Base-by-base conservation (phyloP, 2,797 vertebrate species). In the Megaceryle alcyon region DNA sequence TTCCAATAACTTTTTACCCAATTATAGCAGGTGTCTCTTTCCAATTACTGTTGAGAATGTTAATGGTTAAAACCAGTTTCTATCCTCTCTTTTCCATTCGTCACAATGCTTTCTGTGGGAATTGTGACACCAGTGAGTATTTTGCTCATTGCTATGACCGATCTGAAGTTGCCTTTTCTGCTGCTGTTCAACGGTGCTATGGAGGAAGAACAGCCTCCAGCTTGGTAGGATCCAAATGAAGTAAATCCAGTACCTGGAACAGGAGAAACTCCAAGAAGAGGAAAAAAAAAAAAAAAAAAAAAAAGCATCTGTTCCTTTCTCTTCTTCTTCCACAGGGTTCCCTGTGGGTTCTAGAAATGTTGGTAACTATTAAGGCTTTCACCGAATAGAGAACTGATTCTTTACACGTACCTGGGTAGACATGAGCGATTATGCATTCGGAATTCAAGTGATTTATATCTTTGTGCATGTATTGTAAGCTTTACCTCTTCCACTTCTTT, bases 161-260 rank as follows among this genome's bases (percentile, higher is more conserved):
- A 94, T 95, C 68, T 96, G 96, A 97, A 97, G 90, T 61, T 97
- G 88, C 90, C 65, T 96, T 95, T 97, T 28, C 91, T 89, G 48
- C 61, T 92, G 87, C 59, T 88, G 83, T 77, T 98, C 63, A 97
- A 61, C 16, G 72, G 97, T 33, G 95, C 82, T 66, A 96, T 75
- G 68, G 83, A 95, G 53, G 90, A 94, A 85, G 91, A 94, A 90
- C 72, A 90, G 87, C 82, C 59, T 71, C 44, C 89, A 93, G 44
- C 64, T 46, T 86, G 88, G 64, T 63, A 77, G 29, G 94, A 92
- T 61, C 90, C 94, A 91, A 97, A 97, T 53, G 94, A 97, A 87
- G 96, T 97, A 96, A 97, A 98, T 61, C 94, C 94, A 66, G 96
- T 93, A 90, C 96, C 95, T 78, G 77, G 69, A 81, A 97, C 43